Base-by-base conservation (phyloP, 1,140 invertebrate genomes). In the Drosophila insularis region DNA sequence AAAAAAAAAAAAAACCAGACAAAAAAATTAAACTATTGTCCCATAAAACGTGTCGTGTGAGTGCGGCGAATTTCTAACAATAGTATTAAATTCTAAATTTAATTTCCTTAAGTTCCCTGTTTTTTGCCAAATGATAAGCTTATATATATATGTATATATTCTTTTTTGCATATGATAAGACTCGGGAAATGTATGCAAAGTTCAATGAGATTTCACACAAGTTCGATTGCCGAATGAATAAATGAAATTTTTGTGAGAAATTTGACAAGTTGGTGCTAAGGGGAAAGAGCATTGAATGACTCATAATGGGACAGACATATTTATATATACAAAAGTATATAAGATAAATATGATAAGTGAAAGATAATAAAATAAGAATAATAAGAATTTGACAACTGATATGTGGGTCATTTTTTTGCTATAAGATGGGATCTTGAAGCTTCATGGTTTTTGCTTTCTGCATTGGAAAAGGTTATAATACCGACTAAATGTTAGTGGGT, bases 261-360 rank as follows among this genome's bases (percentile, higher is more conserved):
- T 56, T 14, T 56, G 14, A 35, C 55, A 35, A 56, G 27, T 35
- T 58, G 55, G 55, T 58, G 55, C 55, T 58, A 58, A 58, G 55
- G 17, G 54, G 31, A 23, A 56, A 13, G n/a, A 35, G 2, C 35
- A 4, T 21, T 50, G 43, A 4, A 50, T 50, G 43, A 50, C n/a
- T 58, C 55, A 58, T 35, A 35, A 4, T 5, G 1, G 4, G 8
- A 4, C 31, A 35, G 31, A 58, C 31, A 53, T 19, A 21, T 19
- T 32, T 31, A 56, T 19, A 56, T 31, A 56, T 23, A 23, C 4
- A 23, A n/a, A 21, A 56, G 50, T 23, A 23, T 2, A 23, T 7
- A 21, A 56, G 50, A 58, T 58, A 17, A 58, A 8, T 35, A 14
- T n/a, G 55, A 35, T 35, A 31, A 58, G 55, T 56, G 54, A 35